phyloP scores from a whole-genome alignment of 2,797 vertebrate genomes.

The Leptoclinus maculatus region DNA sequence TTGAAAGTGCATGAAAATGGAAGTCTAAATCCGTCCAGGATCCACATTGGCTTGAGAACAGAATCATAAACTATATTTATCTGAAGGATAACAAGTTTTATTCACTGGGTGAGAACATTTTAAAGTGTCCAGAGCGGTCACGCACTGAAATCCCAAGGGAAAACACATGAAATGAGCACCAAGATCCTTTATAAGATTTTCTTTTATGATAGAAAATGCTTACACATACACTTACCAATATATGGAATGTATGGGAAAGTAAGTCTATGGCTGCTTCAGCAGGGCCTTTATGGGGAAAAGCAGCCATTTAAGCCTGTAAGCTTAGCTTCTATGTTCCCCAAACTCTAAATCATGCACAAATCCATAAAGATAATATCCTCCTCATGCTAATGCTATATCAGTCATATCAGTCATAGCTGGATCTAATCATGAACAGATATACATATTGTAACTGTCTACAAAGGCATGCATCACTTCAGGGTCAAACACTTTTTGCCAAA shows the following conservation, averaged over 20 bases:
- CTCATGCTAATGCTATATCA: slow-evolving; percentile 58
- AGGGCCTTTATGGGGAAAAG: slow-evolving; percentile 49
- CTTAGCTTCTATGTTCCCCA: slow-evolving; percentile 51
- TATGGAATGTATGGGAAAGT: slow-evolving; percentile 73
- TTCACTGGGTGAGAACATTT: slow-evolving; percentile 58
- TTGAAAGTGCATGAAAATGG: slow-evolving; percentile 58
- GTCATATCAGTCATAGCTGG: slow-evolving; percentile 41
- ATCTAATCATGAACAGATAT: slow-evolving; percentile 54
- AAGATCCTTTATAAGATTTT: slow-evolving; percentile 26
- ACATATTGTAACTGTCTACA: slow-evolving; percentile 29
- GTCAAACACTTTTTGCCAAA: slow-evolving; percentile 22
- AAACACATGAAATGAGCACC: slow-evolving; percentile 42
- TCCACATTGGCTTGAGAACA: slow-evolving; percentile 54
- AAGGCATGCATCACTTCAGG: slow-evolving; percentile 20
- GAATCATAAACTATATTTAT: slow-evolving; percentile 70
- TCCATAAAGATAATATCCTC: slow-evolving; percentile 63
- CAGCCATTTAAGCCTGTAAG: slow-evolving; percentile 52
- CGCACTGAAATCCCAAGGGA: slow-evolving; percentile 26
- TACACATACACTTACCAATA: slow-evolving; percentile 29
- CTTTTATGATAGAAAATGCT: slow-evolving; percentile 29
- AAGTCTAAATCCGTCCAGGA: slow-evolving; percentile 53
- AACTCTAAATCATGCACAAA: slow-evolving; percentile 59
- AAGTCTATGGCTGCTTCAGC: slow-evolving; percentile 44
- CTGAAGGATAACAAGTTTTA: slow-evolving; percentile 55
- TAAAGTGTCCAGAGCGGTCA: slow-evolving; percentile 48